Conservation (phyloP, 2,888 invertebrate species). For the Philereme transversata region DNA sequence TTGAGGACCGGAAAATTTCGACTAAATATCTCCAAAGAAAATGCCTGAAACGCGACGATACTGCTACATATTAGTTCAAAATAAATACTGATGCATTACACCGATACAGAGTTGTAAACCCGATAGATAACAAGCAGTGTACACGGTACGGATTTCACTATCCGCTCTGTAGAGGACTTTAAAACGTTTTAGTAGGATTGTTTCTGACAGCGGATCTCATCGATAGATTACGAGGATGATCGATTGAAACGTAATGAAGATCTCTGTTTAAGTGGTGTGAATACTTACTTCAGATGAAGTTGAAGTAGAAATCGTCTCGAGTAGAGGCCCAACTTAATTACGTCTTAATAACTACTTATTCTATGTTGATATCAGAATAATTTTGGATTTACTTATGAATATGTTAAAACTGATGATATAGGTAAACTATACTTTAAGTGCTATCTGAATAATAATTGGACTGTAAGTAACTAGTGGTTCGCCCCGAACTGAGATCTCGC, state of each 20-base stretch:
- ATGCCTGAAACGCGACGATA: background rate
- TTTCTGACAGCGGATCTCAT: constrained; percentile 40
- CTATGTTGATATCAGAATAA: too few relatives aligned
- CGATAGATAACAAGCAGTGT: constrained; percentile 1
- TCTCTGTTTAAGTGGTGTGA: constrained; percentile 1
- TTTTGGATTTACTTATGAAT: too few relatives aligned
- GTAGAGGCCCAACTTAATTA: too few relatives aligned
- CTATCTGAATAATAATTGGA: too few relatives aligned
- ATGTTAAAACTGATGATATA: too few relatives aligned
- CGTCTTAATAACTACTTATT: too few relatives aligned
- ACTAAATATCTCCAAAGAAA: too few relatives aligned
- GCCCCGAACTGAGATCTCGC: too few relatives aligned
- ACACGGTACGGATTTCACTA: constrained; percentile 8
- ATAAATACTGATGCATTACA: background rate
- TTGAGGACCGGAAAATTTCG: too few relatives aligned
- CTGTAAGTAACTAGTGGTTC: too few relatives aligned
- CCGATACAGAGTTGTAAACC: background rate
- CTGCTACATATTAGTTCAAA: background rate
- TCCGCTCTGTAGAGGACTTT: constrained; percentile 16
- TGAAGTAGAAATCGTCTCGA: background rate
- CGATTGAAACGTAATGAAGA: constrained; percentile 27
- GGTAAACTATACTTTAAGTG: too few relatives aligned
- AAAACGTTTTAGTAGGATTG: constrained; percentile 32
- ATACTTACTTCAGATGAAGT: background rate
- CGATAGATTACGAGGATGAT: constrained; percentile 34